phyloP scores from a whole-genome alignment of 2,113 vertebrate species.

The Podarcis raffonei region DNA sequence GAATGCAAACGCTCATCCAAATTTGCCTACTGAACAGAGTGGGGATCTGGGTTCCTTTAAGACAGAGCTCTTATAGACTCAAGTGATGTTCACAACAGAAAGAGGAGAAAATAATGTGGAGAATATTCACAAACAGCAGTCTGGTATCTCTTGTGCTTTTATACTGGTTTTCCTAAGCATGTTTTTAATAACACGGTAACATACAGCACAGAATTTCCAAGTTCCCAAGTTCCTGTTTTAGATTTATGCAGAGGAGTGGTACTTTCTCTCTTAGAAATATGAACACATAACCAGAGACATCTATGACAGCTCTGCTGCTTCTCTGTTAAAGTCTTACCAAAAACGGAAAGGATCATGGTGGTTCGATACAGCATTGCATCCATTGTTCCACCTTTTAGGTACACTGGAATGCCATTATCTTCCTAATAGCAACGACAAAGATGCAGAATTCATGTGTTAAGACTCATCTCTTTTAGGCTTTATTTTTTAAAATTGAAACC shows the following conservation, averaged over 20 bases:
- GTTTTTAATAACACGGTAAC: slow-evolving; percentile 17
- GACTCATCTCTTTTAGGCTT: neutral
- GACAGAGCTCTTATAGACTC: neutral
- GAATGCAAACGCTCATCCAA: neutral
- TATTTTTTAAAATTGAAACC: neutral
- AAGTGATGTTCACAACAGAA: neutral
- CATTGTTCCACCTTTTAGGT: slow-evolving; percentile 85
- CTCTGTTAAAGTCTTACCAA: slow-evolving; percentile 78
- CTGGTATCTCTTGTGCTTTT: neutral
- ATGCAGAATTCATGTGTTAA: neutral
- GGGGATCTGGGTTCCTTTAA: neutral
- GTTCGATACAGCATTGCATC: slow-evolving; percentile 85
- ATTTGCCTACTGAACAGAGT: neutral
- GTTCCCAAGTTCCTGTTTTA: neutral
- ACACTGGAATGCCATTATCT: slow-evolving; percentile 88
- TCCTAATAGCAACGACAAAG: slow-evolving; percentile 75
- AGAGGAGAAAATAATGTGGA: neutral
- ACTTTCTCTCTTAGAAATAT: neutral
- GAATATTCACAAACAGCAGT: neutral
- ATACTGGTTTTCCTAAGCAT: neutral
- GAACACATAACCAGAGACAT: neutral
- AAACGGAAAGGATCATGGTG: slow-evolving; percentile 79
- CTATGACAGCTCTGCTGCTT: neutral
- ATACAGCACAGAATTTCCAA: neutral
- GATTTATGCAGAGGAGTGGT: neutral